phyloP scores from a whole-genome alignment of 1,140 invertebrate genomes.

The Sinonovacula constricta region DNA sequence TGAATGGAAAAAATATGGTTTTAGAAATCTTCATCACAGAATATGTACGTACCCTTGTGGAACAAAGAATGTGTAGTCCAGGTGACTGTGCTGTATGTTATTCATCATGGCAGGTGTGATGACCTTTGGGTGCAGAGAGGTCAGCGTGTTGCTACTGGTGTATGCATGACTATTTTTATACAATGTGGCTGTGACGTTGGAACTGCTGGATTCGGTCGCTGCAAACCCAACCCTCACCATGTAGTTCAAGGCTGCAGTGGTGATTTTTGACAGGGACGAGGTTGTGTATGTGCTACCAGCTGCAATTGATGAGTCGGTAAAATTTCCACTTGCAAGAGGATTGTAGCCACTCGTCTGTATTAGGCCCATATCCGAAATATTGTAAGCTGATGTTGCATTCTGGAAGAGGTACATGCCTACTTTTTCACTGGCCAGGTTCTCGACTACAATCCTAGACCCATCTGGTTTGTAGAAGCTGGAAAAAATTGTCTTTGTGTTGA shows the following conservation, averaged over 20 bases:
- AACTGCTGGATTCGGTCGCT: too few relatives aligned
- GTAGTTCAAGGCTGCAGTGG: too few relatives aligned
- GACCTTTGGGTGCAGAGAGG: neutral
- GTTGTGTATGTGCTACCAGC: constrained; percentile 28
- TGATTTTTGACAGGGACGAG: constrained; percentile 16
- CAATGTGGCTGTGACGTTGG: constrained; percentile 5
- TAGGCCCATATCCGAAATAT: constrained; percentile 46
- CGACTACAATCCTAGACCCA: constrained; percentile 57
- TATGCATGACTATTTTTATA: constrained; percentile 19
- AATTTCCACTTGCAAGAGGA: constrained; percentile 39
- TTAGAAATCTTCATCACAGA: too few relatives aligned
- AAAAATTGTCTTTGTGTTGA: constrained; percentile 57
- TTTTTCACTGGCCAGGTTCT: constrained; percentile 36
- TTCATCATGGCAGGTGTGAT: constrained; percentile 27
- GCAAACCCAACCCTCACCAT: too few relatives aligned
- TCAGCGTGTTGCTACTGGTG: neutral
- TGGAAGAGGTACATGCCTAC: constrained; percentile 60
- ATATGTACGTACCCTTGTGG: constrained; percentile 53
- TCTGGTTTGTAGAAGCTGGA: constrained; percentile 60
- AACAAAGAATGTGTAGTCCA: constrained; percentile 67
- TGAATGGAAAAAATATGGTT: too few relatives aligned
- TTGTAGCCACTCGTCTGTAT: constrained; percentile 57
- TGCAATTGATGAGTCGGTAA: constrained; percentile 42
- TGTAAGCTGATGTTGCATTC: constrained; percentile 25
- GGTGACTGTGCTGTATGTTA: constrained; percentile 54